phyloP scores from a whole-genome alignment of 2,113 vertebrate genomes.

The Pica pica region DNA sequence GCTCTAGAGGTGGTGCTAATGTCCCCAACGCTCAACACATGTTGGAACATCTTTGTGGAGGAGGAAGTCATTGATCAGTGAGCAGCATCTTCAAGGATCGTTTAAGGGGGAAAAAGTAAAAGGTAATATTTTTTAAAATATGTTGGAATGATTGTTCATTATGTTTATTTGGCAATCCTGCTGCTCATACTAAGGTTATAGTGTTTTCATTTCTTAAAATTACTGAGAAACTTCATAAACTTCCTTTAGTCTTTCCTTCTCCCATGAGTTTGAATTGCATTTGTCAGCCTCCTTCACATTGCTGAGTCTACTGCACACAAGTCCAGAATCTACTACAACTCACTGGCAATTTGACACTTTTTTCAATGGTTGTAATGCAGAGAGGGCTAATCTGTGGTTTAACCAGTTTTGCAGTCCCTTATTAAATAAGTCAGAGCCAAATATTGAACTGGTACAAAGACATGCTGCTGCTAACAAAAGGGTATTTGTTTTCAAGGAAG shows the following conservation, averaged over 20 bases:
- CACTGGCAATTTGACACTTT: neutral
- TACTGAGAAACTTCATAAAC: neutral
- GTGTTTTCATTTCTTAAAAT: constrained; percentile 23
- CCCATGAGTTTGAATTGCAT: neutral
- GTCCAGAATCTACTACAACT: neutral
- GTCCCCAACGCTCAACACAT: constrained; percentile 46
- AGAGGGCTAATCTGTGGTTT: neutral
- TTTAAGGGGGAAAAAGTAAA: constrained; percentile 38
- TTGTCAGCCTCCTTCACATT: neutral
- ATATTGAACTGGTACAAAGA: neutral
- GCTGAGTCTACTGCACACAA: neutral
- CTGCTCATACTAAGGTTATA: constrained; percentile 34
- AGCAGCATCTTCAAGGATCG: constrained; percentile 25
- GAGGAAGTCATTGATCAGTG: constrained; percentile 55
- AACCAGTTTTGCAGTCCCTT: neutral
- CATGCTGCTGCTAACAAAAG: neutral
- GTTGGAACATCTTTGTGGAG: constrained; percentile 57
- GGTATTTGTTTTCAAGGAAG: neutral
- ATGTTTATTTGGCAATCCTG: constrained; percentile 48
- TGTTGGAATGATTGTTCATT: constrained; percentile 2
- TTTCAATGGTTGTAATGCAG: neutral
- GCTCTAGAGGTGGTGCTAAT: constrained; percentile 58
- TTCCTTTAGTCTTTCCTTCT: neutral
- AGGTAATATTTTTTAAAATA: constrained; percentile 44
- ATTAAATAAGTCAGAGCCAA: neutral